Evolutionary conservation across 2,797 vertebrate genomes (phyloP), one percentile per base, ranked within the genome.

Genomic region (Sciaenops ocellatus): DNA sequence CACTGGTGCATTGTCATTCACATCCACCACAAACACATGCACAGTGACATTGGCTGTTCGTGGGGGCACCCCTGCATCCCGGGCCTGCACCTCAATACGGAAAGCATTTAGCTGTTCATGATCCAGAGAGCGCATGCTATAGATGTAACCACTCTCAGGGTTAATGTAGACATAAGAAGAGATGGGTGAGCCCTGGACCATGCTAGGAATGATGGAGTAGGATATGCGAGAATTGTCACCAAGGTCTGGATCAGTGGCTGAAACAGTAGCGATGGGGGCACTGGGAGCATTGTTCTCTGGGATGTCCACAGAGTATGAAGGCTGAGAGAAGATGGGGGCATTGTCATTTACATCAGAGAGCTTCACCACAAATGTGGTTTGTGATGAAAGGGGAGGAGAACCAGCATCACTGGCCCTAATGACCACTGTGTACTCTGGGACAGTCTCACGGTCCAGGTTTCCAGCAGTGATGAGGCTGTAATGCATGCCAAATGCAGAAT

Each of bases 301-400:
- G 56, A 99, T 90, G 73, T 98, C 97, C 74, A 97, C 96, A 1
- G 96, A 96, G 72, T 99, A 99, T 79, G 95, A 96, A 44, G 92
- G 88, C 92, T 98, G 97, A 5, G 94, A 95, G 90, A 99, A 99
- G 60, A 57, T 82, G 3, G 98, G 98, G 6, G 96, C 89, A 2
- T 99, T 99, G 93, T 99, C 98, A 77, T 99, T 99, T 12, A 99
- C 96, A 62, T 99, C 98, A 50, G 97, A 97, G 55, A 99, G 94
- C 78, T 96, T 96, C 64, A 99, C 95, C 26, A 93, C 91, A 89
- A 99, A 94, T 0, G 90, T 96, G 66, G 95, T 95, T 1, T 90
- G 95, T 2, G 96, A 95, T 24, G 95, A 96, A 67, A 98, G 93
- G 1, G 96, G 90, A 22, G 98, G 98, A 13, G 94, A 95, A 11